Evolutionary conservation across 2,888 invertebrate species (phyloP), one percentile per base, ranked within the genome.

Genomic region (Drosophila putrida): DNA sequence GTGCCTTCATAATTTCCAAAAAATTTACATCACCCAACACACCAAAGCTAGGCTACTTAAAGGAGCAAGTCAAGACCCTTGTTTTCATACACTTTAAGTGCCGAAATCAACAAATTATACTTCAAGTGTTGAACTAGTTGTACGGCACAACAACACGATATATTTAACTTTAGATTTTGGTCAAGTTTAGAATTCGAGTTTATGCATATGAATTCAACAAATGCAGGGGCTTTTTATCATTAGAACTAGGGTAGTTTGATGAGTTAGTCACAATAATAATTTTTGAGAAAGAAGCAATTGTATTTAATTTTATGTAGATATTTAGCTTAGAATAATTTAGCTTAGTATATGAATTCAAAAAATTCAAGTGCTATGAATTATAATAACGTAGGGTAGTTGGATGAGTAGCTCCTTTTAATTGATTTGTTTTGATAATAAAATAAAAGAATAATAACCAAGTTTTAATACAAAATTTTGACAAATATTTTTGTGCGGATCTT

Each of bases 81-180:
- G n/a, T 20, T 39, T 35, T 8, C 46, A n/a, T 43, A 80, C 78
- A 80, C 82, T 90, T 88, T 84, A 90, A 90, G 86, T 88, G 90
- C 51, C 79, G 90, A 82, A 88, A 82, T 78, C 89, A 90, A 90
- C 89, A 89, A 90, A 85, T 89, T 89, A 87, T 78, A 75, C 74
- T 82, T 71, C 68, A 69, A 77, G 53, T 60, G 25, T 64, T 43
- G 59, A n/a, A 20, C n/a, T 31, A 25, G 9, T 51, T 54, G 67
- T 60, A 55, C 43, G 64, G 43, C 64, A 39, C 60, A 44, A 38
- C 53, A 53, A 61, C 53, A 44, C 35, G 53, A 44, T 31, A 38
- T 61, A 90, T 90, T 90, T 88, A 87, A 86, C 82, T 87, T 87
- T 78, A 84, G 90, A 90, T 90, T 89, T 90, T 84, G 84, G 81